Percentiles rank a stretch among this genome's conserved stretches.
phyloP scores from a whole-genome alignment of 2,113 vertebrate species.

The Trogon surrucura region DNA sequence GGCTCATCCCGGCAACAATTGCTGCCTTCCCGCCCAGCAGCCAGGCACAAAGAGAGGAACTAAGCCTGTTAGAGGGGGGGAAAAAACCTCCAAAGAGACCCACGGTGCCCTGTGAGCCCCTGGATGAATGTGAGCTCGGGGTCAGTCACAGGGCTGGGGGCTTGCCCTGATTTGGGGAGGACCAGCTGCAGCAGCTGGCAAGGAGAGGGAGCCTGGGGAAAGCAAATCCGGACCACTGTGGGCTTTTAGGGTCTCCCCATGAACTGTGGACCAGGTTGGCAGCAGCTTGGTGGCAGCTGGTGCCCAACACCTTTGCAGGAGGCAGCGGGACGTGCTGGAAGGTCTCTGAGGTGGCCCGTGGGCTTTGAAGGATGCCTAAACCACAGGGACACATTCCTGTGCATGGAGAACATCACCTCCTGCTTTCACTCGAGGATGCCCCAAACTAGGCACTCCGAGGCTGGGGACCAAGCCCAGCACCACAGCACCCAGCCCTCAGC shows the following conservation, averaged over 20 bases:
- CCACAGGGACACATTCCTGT: rapidly evolving
- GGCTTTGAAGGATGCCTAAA: rapidly evolving
- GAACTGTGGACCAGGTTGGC: rapidly evolving
- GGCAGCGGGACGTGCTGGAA: rapidly evolving
- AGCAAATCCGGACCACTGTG: rapidly evolving
- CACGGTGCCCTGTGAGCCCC: background rate
- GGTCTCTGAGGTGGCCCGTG: background rate
- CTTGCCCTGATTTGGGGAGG: background rate
- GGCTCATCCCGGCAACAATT: background rate
- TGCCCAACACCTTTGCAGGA: background rate
- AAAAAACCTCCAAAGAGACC: constrained; percentile 25
- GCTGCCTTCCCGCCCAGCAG: background rate
- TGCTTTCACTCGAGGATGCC: background rate
- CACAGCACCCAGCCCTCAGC: rapidly evolving
- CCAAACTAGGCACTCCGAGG: background rate
- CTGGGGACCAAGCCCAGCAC: rapidly evolving
- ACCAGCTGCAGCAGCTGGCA: background rate
- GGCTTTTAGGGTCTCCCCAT: background rate
- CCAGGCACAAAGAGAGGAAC: constrained; percentile 47
- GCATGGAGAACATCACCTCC: background rate
- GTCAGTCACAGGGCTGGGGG: background rate
- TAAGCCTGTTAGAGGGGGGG: constrained; percentile 73
- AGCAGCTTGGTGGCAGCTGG: background rate
- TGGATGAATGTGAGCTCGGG: background rate
- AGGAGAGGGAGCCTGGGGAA: background rate